These are phyloP conservation scores for Megaleporinus macrocephalus DNA, from an alignment of 2,113 vertebrate species.

Conservation along the genomic window DNA sequence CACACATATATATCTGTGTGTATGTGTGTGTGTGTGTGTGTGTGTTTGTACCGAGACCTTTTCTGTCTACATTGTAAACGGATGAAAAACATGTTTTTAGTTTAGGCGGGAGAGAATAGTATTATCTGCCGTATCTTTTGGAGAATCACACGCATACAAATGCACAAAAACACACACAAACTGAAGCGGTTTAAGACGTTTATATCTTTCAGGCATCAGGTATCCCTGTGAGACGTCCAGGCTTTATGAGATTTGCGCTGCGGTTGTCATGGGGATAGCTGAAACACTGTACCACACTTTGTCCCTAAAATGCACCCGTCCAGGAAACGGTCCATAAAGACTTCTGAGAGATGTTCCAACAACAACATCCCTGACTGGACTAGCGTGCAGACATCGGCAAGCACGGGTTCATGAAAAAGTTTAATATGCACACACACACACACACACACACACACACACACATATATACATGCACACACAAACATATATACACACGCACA, in stretches of 20 bases:
- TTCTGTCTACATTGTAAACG: background rate
- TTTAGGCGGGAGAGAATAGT: background rate
- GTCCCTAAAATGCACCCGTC: conserved; percentile 60
- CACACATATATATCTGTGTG: too few species aligned
- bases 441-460: background rate
- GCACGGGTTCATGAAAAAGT: conserved; percentile 51
- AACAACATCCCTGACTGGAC: conserved; percentile 64
- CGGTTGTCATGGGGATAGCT: conserved; percentile 57
- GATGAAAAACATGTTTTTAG: conserved; percentile 5
- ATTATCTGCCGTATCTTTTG: background rate
- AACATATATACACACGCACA: background rate
- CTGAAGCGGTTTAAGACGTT: conserved; percentile 55
- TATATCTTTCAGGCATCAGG: conserved; percentile 56
- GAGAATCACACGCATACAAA: background rate
- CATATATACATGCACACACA: background rate
- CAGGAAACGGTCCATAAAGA: conserved; percentile 63
- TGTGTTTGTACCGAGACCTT: background rate
- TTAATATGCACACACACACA: background rate
- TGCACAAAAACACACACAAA: background rate
- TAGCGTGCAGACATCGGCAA: conserved; percentile 54
- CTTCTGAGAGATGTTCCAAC: conserved; percentile 59
- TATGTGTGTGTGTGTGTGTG: too few species aligned
- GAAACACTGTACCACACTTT: conserved; percentile 56
- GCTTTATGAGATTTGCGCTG: conserved; percentile 68
- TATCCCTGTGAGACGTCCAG: conserved; percentile 63